Evolutionary conservation across 2,113 vertebrate genomes (phyloP).

Genomic region (Romanogobio albipinnatus): DNA sequence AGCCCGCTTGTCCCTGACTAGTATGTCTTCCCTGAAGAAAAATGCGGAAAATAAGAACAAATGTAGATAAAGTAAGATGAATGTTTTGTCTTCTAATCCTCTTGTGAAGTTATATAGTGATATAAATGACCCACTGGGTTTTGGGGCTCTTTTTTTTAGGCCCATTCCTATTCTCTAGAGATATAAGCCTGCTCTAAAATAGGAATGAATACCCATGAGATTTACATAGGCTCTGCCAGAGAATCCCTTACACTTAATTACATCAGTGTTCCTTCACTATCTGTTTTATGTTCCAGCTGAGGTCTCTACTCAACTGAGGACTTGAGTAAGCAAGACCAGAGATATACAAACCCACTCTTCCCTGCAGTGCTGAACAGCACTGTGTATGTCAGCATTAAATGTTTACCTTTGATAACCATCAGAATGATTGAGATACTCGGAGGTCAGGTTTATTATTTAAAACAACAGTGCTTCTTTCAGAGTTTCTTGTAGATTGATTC

Average conservation of each 20-base stretch:
- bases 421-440: neutral
- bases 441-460: neutral
- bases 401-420: neutral
- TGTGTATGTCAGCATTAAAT: neutral
- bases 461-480: neutral
- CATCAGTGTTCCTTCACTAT: conserved; percentile 39
- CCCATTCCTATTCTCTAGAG: neutral
- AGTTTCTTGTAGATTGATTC: neutral
- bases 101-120: neutral
- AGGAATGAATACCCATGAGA: neutral
- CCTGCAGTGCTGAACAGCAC: neutral
- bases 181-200: neutral
- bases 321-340: conserved; percentile 3
- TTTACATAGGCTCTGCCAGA: conserved; percentile 1
- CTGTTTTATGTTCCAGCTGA: conserved; percentile 12
- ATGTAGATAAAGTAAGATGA: conserved; percentile 3
- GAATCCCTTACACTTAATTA: conserved; percentile 41
- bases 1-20: neutral
- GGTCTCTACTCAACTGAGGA: neutral
- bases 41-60: neutral
- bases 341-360: neutral
- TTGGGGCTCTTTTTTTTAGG: neutral
- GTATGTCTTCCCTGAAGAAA: neutral
- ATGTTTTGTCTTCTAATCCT: neutral
- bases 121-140: neutral